Base-by-base conservation (phyloP, 2,113 vertebrate species). In the Hemiprocne comata region DNA sequence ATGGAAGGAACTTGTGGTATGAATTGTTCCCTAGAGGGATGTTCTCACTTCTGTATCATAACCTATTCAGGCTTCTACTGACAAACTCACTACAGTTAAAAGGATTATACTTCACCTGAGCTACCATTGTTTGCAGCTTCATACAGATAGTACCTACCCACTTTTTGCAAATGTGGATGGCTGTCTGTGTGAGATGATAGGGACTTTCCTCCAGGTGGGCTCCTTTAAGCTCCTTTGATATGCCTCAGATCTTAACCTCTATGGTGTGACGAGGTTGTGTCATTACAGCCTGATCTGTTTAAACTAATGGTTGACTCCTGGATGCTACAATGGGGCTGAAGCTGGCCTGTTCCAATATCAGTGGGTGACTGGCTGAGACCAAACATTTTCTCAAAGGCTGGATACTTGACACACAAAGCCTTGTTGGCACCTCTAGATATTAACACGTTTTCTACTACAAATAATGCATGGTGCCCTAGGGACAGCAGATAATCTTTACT, bases 401-500 rank as follows among this genome's bases (percentile, higher is more conserved):
- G 65, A 85, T 64, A 94, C 60, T 89, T 73, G 85, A 66, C 55
- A 92, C 7, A 2, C n/a, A 87, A 66, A 86, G 65, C 48, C 83
- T 86, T 3, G 0, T 42, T 74, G 61, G 40, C 14, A 36, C 26
- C 61, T 61, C 84, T 58, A 86, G 40, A 10, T 42, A 18, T 51
- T 78, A 83, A 74, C 2, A 8, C 64, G 44, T 69, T 89, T 86
- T 66, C 67, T 78, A 23, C 38, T 78, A 36, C 28, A 78, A n/a
- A 69, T 74, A 58, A 74, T 57, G 38, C 38, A 15, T 57, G 55
- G 34, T 85, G 8, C 90, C 40, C 40, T 51, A 6, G 4, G 38
- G 84, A 57, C 46, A 92, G 92, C 40, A 93, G 77, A 85, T 85
- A 73, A 62, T 58, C 29, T 60, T 70, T 74, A 38, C 86, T 40